Base-by-base conservation (phyloP, 2,888 invertebrate species). In the Frankliniella intonsa region DNA sequence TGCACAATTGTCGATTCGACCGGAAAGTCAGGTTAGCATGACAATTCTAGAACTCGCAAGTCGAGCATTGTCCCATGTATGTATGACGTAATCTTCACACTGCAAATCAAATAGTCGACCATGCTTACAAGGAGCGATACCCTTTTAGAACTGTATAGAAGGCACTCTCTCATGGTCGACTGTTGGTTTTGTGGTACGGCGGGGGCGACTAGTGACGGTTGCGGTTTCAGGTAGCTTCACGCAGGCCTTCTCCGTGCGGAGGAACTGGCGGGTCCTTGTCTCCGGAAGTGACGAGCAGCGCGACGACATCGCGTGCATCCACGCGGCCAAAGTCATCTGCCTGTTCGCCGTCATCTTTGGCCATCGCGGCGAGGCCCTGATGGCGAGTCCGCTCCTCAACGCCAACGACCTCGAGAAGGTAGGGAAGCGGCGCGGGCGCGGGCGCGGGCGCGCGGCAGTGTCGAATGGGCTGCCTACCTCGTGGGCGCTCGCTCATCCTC, bases 321-420 rank as follows among this genome's bases (percentile, higher is more conserved):
- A 76, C 25, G 22, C 69, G 25, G 69, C 69, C 69, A 76, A 76
- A 25, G 25, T 25, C 25, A 25, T 76, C 69, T 22, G 69, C 69
- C 22, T 76, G 22, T 12, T 76, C 22, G 22, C 25, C 25, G 69
- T 76, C 22, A 22, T 76, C 69, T 12, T 76, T 8, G 69, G 69
- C 11, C 69, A 76, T 25, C 69, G 69, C 69, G 69, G 25, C 7
- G 69, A 76, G 69, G 69, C 69, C 22, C 69, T 76, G 25, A 76
- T 76, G 69, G 69, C 69, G 22, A 25, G 69, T 12, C 69, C 69
- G 9, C 22, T 76, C 69, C 11, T 76, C 22, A 76, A 76, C 69
- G 69, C 22, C 22, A 25, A 25, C 10, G 69, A 76, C 69, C 12
- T 76, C 22, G 69, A 76, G 69, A 25, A 76, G 69, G 69, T 76